Evolutionary conservation across 2,888 invertebrate species (phyloP).

Genomic region (Muscina levida): DNA sequence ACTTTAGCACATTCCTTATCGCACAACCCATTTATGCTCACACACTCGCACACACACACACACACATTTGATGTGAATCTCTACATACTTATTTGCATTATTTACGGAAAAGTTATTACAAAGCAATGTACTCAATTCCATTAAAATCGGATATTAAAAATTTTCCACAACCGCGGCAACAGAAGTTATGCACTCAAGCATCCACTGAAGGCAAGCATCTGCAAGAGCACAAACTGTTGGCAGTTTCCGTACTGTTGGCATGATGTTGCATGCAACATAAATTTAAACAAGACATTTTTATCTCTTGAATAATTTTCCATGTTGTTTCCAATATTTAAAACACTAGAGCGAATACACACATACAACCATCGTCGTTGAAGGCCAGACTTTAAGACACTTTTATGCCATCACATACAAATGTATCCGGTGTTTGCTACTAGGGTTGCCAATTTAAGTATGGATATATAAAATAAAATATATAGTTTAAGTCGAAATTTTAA

Average conservation of each 20-base stretch:
- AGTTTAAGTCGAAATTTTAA: too few relatives aligned
- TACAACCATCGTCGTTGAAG: too few relatives aligned
- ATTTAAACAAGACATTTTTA: slow-evolving; percentile 35
- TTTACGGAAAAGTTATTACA: slow-evolving; percentile 14
- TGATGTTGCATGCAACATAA: slow-evolving; percentile 16
- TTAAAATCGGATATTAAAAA: slow-evolving; percentile 8
- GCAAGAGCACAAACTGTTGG: too few relatives aligned
- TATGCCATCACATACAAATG: too few relatives aligned
- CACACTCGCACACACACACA: not conserved
- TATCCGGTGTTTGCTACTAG: too few relatives aligned
- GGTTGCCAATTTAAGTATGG: too few relatives aligned
- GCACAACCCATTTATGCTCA: too few relatives aligned
- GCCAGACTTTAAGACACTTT: too few relatives aligned
- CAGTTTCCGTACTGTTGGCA: not conserved
- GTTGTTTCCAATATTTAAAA: slow-evolving; percentile 16
- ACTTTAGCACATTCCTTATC: too few relatives aligned
- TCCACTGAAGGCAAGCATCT: too few relatives aligned
- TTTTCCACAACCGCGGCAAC: slow-evolving; percentile 18
- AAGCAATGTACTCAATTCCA: slow-evolving; percentile 27
- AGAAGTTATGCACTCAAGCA: not conserved
- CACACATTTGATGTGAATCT: not conserved
- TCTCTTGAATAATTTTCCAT: slow-evolving; percentile 36
- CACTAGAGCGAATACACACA: slow-evolving; percentile 5
- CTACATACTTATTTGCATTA: too few relatives aligned
- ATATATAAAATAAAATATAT: too few relatives aligned